These are phyloP conservation scores for Anolis carolinensis DNA, from an alignment of 2,113 vertebrate species.

Conservation along the genomic window DNA sequence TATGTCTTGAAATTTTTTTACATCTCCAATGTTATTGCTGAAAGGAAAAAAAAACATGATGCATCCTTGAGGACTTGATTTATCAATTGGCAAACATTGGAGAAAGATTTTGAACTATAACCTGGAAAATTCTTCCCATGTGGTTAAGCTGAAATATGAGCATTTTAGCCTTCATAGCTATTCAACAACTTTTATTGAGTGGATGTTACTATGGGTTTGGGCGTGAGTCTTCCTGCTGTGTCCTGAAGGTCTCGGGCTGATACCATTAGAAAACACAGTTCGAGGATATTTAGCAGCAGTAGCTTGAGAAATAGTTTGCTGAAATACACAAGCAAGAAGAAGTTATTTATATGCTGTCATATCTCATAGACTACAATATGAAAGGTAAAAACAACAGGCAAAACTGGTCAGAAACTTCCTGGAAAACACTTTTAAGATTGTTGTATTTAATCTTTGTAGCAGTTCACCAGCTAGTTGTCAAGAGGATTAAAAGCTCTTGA, in stretches of 20 bases:
- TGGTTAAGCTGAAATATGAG: constrained; percentile 19
- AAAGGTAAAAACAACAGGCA: neutral
- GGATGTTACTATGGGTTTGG: constrained; percentile 70
- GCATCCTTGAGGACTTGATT: constrained; percentile 21
- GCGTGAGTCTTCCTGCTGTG: constrained; percentile 66
- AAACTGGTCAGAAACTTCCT: neutral
- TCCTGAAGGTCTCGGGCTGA: constrained; percentile 72
- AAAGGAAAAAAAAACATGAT: constrained; percentile 67
- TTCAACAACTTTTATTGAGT: constrained; percentile 94
- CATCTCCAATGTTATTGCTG: constrained; percentile 27
- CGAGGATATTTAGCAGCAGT: constrained; percentile 89
- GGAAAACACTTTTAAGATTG: neutral
- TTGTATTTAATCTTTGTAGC: neutral
- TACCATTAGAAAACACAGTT: constrained; percentile 69
- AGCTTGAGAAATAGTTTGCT: constrained; percentile 92
- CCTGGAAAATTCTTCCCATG: neutral
- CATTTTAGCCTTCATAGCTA: constrained; percentile 58
- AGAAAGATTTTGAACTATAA: constrained; percentile 38
- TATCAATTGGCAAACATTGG: constrained; percentile 22
- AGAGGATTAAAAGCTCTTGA: neutral
- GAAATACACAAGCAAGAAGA: constrained; percentile 62
- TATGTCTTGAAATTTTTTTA: constrained; percentile 48
- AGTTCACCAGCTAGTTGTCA: neutral
- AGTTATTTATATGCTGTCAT: neutral
- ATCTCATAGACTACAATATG: neutral